phyloP scores from a whole-genome alignment of 1,140 invertebrate genomes.

The Rhagoletis pomonella region DNA sequence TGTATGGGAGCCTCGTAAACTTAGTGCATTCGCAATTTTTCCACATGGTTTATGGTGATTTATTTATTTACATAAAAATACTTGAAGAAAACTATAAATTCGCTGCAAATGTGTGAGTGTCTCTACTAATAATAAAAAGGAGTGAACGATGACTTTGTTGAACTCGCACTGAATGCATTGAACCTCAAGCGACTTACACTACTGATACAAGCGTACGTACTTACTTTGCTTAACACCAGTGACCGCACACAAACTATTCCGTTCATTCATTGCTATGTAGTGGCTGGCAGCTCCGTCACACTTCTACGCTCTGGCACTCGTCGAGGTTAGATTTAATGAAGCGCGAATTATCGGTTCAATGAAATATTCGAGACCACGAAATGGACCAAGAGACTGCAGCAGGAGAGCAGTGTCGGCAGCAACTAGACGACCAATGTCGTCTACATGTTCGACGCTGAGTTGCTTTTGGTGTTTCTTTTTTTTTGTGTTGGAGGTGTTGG shows the following conservation, averaged over 20 bases:
- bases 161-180: constrained; percentile 1
- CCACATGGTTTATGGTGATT: constrained; percentile 47
- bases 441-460: too few relatives aligned
- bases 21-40: neutral
- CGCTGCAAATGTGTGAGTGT: neutral
- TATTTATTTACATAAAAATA: constrained; percentile 38
- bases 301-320: neutral
- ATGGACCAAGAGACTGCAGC: constrained; percentile 9
- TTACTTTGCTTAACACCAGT: constrained; percentile 57
- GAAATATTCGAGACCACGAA: constrained; percentile 1
- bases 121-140: neutral
- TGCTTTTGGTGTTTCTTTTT: neutral
- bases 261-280: neutral
- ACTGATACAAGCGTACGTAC: neutral
- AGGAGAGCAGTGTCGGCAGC: neutral
- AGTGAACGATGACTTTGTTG: constrained; percentile 48
- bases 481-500: neutral
- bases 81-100: constrained; percentile 48
- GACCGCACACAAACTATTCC: constrained; percentile 64
- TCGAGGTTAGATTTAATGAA: constrained; percentile 52
- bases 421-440: too few relatives aligned
- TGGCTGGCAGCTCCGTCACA: neutral
- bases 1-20: neutral
- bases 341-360: constrained; percentile 48
- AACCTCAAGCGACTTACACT: constrained; percentile 19